Base-by-base conservation (phyloP, 2,888 invertebrate genomes). In the Thera obeliscata region DNA sequence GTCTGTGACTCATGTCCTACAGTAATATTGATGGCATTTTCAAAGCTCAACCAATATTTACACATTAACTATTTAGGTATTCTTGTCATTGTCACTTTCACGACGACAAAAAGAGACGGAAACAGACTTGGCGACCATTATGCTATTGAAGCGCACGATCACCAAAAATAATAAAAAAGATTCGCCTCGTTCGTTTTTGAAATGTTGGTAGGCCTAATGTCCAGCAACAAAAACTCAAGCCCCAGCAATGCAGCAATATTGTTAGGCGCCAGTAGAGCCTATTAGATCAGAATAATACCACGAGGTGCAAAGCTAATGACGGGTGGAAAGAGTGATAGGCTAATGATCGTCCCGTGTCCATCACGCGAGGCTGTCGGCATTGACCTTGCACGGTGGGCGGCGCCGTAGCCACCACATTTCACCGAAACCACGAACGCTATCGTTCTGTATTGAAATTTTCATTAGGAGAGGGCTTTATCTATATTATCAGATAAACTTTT, bases 361-460 rank as follows among this genome's bases (percentile, higher is more conserved):
- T 84, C 87, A 86, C 81, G 82, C 83, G 76, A 81, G 74, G 79
- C 77, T 77, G 73, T 76, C 80, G 81, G 73, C 83, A 86, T 64
- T 87, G 88, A 88, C 89, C 90, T 90, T 89, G 88, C 54, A 58
- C 58, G 69, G 61, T 65, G 72, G 66, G 66, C 50, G 60, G 64
- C 9, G 56, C 11, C 65, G 63, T 64, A 64, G 63, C 72, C 75
- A 69, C 76, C 76, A 73, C 74, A 69, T 71, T 74, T 66, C 59
- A 69, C 72, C 75, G 71, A 78, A 76, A 74, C 75, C 75, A 76
- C 78, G 76, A 78, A 74, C 78, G 73, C 43, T 54, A 70, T 63
- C 58, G 61, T 61, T 38, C 22, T 4, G 52, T 61, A 35, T 49
- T 64, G 61, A 63, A 64, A 66, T 67, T 61, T 64, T 62, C 58